These are phyloP conservation scores for Numenius arquata DNA, from an alignment of 2,113 vertebrate species.

Conservation along the genomic window DNA sequence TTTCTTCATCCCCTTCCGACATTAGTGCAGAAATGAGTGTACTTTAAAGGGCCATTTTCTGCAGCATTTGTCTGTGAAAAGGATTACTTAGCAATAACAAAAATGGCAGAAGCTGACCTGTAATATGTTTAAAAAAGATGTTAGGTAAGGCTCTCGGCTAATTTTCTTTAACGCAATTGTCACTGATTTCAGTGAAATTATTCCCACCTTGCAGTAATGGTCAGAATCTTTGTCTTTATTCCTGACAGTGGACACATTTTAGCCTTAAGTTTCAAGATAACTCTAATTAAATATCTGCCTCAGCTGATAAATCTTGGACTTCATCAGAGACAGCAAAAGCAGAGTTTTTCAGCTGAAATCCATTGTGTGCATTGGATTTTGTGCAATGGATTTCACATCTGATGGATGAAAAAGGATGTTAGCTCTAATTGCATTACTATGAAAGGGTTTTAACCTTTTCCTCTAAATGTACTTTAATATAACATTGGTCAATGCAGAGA, in stretches of 20 bases:
- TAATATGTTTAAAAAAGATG: not conserved
- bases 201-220: not conserved
- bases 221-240: not conserved
- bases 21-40: not conserved
- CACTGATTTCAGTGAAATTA: not conserved
- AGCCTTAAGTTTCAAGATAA: not conserved
- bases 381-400: not conserved
- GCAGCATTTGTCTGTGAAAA: not conserved
- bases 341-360: not conserved
- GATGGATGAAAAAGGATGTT: not conserved
- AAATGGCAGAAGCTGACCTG: not conserved
- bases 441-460: not conserved
- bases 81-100: not conserved
- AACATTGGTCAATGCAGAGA: not conserved
- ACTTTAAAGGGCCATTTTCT: not conserved
- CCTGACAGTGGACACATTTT: not conserved
- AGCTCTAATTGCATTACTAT: not conserved
- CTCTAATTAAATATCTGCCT: not conserved
- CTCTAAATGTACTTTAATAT: not conserved
- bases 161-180: not conserved
- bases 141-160: not conserved
- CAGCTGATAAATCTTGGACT: not conserved
- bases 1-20: not conserved
- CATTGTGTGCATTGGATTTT: not conserved
- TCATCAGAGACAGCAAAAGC: not conserved